Base-by-base conservation (phyloP, 2,113 vertebrate genomes). In the Antechinus stuartii region DNA sequence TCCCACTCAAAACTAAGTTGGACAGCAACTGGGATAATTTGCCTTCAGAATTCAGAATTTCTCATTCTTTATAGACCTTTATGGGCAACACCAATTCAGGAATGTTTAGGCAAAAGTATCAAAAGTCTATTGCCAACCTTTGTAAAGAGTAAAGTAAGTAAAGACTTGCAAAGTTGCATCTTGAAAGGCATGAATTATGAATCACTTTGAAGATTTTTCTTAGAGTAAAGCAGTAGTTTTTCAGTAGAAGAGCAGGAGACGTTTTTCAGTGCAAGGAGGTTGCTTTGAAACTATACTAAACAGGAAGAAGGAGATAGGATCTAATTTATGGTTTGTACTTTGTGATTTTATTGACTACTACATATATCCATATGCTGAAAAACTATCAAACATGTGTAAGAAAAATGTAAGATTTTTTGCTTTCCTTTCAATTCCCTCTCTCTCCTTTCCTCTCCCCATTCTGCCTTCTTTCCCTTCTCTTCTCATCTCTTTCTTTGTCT, bases 1-100 rank as follows among this genome's bases (percentile, higher is more conserved):
- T 12, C 54, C 47, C 7, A 91, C 93, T 93, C 52, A 53, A 95
- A 94, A 94, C 89, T 84, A 90, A 94, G 91, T 93, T 96, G 56
- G 90, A 25, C 26, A 47, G 52, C 7, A 53, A 89, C 30, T 57
- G 26, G 50, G 68, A 52, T 93, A 27, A 95, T 96, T 94, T 96
- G 90, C 95, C 0, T 16, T 27, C 42, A 91, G 96, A 91, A 89
- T 3, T 24, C 16, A 0, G 6, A 5, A 3, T 61, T 54, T 76
- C 52, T 42, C 91, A 93, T 26, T 23, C 52, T 16, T 47, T 92
- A 24, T 27, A 53, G 42, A n/a, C 23, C 19, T 89, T 16, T 90
- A 47, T 68, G 25, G 26, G 12, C 8, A 49, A 26, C 42, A 68
- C 91, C 76, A 30, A 2, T 22, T 16, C 52, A 91, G 84, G 47